phyloP scores from a whole-genome alignment of 2,797 vertebrate genomes.

The Halcyon chelicuti region DNA sequence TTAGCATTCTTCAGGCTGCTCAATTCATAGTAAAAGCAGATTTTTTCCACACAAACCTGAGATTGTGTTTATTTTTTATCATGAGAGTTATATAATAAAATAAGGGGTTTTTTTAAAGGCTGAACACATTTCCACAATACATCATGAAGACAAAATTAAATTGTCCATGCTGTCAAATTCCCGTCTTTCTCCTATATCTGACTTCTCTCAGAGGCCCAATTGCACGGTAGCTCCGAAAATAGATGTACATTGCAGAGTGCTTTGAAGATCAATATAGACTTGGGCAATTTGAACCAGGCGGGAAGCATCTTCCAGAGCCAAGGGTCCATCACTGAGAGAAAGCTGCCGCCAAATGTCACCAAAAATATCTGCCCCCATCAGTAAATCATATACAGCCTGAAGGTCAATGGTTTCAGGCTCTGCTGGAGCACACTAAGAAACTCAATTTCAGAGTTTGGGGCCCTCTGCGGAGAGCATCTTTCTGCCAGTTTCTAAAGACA shows the following conservation, averaged over 20 bases:
- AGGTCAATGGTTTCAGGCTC: slow-evolving; percentile 36
- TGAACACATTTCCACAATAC: neutral
- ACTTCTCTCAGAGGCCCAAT: slow-evolving; percentile 13
- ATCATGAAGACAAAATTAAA: neutral
- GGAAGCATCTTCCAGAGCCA: slow-evolving; percentile 34
- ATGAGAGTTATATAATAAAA: neutral
- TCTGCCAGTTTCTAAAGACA: neutral
- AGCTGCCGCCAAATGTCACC: neutral
- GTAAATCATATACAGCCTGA: neutral
- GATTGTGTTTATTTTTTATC: neutral
- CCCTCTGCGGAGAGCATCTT: neutral
- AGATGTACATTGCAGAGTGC: neutral
- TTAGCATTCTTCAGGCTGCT: neutral
- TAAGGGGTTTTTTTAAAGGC: neutral
- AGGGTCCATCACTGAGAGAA: neutral
- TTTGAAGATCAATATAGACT: slow-evolving; percentile 21
- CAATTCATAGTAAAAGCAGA: neutral
- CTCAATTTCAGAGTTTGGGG: neutral
- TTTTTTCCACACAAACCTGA: neutral
- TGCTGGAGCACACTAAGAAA: slow-evolving; percentile 33
- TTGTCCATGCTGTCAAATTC: neutral
- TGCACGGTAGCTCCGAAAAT: neutral
- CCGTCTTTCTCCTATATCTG: neutral
- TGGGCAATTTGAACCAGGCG: neutral
- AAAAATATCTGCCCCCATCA: neutral